Conservation (phyloP, 2,113 vertebrate genomes). For the Thymallus thymallus region DNA sequence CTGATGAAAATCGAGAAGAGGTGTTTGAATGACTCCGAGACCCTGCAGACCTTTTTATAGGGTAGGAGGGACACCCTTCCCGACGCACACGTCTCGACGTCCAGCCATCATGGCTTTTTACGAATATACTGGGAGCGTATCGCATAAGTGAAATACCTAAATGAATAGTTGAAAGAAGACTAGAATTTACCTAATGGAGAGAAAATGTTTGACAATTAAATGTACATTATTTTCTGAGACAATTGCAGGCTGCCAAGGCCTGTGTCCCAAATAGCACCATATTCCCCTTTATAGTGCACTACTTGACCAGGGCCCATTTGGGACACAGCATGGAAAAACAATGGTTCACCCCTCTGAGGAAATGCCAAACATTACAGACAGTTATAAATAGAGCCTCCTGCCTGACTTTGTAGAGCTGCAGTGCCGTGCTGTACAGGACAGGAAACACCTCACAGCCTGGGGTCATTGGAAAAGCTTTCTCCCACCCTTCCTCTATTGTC, state of each 20-base stretch:
- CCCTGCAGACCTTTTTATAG: too few species aligned
- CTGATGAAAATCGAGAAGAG: too few species aligned
- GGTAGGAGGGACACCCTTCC: too few species aligned
- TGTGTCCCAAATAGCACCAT: too few species aligned
- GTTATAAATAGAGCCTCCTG: background rate
- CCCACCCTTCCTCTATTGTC: background rate
- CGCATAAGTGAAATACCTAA: too few species aligned
- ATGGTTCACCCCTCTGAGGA: background rate
- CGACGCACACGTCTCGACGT: too few species aligned
- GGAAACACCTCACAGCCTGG: background rate
- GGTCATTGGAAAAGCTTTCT: slow-evolving; percentile 28
- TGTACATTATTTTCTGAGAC: background rate
- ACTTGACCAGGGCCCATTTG: too few species aligned
- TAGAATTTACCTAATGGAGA: background rate
- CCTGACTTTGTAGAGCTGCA: background rate
- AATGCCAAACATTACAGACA: background rate
- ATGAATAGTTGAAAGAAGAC: background rate
- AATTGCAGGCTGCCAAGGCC: background rate
- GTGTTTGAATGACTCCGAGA: too few species aligned
- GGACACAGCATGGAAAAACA: background rate
- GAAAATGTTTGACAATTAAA: background rate
- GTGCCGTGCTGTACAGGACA: background rate
- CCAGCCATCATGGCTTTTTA: too few species aligned
- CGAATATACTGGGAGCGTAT: too few species aligned
- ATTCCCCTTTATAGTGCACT: too few species aligned